phyloP scores from a whole-genome alignment of 1,140 invertebrate genomes.

The Mercenaria mercenaria region DNA sequence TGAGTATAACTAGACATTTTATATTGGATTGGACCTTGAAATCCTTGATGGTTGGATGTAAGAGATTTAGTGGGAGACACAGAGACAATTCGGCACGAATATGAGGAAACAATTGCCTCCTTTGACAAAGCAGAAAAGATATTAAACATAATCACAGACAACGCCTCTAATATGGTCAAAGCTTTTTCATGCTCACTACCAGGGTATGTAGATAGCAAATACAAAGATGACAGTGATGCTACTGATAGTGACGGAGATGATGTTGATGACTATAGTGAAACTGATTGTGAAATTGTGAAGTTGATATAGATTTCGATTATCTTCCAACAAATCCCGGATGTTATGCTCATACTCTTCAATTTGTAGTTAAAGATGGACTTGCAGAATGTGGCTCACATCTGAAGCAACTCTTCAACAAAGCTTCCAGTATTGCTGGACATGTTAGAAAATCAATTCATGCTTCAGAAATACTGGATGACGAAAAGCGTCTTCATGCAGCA shows the following conservation, averaged over 20 bases:
- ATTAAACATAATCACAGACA: conserved; percentile 6
- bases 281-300: neutral
- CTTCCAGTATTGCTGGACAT: conserved; percentile 21
- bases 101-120: conserved; percentile 52
- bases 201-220: neutral
- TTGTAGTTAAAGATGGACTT: conserved; percentile 9
- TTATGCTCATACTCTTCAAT: conserved; percentile 30
- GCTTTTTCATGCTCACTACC: neutral
- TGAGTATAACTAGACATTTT: conserved; percentile 53
- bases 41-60: neutral
- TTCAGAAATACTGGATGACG: conserved; percentile 5
- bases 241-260: conserved; percentile 1
- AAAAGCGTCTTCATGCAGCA: conserved; percentile 7
- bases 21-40: conserved; percentile 48
- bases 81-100: conserved; percentile 56
- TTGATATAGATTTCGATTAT: neutral
- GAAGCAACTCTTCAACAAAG: neutral
- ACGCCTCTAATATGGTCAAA: conserved; percentile 30
- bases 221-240: neutral
- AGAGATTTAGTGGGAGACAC: conserved; percentile 32
- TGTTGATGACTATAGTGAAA: conserved; percentile 15
- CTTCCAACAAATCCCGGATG: neutral
- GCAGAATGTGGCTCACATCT: neutral
- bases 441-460: conserved; percentile 8
- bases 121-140: conserved; percentile 31